Conservation (phyloP, 2,113 vertebrate genomes). For the Mus pahari region DNA sequence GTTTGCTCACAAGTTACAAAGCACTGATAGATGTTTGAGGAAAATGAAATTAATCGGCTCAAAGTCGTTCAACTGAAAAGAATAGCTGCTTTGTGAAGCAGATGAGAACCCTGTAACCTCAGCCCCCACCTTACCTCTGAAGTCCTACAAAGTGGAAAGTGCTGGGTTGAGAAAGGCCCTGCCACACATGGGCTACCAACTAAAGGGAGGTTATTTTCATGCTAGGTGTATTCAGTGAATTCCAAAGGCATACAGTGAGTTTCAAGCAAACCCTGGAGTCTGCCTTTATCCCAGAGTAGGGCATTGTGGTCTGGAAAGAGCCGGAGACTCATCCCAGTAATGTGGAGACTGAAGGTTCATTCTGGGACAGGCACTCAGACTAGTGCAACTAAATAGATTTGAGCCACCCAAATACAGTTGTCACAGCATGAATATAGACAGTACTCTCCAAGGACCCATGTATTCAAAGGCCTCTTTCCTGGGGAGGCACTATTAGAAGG, state of each 20-base stretch:
- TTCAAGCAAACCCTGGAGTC: constrained; percentile 36
- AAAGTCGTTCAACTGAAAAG: constrained; percentile 61
- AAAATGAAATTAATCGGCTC: constrained; percentile 72
- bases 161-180: not conserved
- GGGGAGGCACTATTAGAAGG: not conserved
- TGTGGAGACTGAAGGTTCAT: constrained; percentile 11
- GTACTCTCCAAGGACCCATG: not conserved
- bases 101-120: constrained; percentile 71
- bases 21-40: constrained; percentile 70
- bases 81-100: constrained; percentile 71
- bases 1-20: constrained; percentile 78
- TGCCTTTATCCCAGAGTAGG: not conserved
- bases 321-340: not conserved
- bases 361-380: not conserved
- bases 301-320: constrained; percentile 39
- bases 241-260: constrained; percentile 20
- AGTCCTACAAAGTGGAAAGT: constrained; percentile 10
- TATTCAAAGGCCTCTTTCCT: not conserved
- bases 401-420: not conserved
- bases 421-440: not conserved
- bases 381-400: not conserved
- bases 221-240: not conserved
- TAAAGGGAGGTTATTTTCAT: constrained; percentile 42
- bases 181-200: not conserved
- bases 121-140: constrained; percentile 31